Evolutionary conservation across 2,888 invertebrate genomes (phyloP), one percentile per base, ranked within the genome.

Genomic region (Eurytoma adleriae): DNA sequence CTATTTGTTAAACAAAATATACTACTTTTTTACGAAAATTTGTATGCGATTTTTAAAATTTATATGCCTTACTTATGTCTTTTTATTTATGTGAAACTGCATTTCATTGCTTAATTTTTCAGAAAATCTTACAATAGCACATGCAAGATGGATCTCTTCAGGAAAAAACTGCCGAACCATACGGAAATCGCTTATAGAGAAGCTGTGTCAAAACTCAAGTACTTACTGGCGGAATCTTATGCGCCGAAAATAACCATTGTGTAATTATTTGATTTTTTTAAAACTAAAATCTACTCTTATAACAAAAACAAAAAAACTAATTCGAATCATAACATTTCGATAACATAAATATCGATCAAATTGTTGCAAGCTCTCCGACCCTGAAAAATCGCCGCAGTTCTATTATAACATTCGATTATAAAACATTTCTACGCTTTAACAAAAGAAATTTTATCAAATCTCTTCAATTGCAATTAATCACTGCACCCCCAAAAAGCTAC

Each of bases 141-240:
- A 30, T 85, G 87, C 48, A 92, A 91, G 84, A 92, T 92, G 91
- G 93, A 93, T 70, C 82, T 88, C 73, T 85, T 92, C 85, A 93
- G 93, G 88, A 92, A 91, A 83, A 92, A 93, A 85, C 92, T 94
- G 68, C 94, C 95, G 71, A 96, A 96, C 91, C 96, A 96, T 85
- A 96, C 96, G 0, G 96, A 96, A 88, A 92, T 95, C 85, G 96
- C 96, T 7, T 96, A 97, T 87, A 94, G 95, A 84, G 96, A 96
- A 90, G 96, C 96, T 16, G 96, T 96, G 4, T 94, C 95, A 0
- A 94, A 96, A 82, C 91, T 97, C 70, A 93, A 96, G 89, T 94
- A 95, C 86, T 93, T 96, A 83, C 90, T 96, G 81, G 95, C 95
- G 0, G 96, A 96, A 84, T 95, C 95, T 83, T 96, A 95, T 87